Conservation (phyloP, 1,140 invertebrate genomes). For the Bombyx mandarina region DNA sequence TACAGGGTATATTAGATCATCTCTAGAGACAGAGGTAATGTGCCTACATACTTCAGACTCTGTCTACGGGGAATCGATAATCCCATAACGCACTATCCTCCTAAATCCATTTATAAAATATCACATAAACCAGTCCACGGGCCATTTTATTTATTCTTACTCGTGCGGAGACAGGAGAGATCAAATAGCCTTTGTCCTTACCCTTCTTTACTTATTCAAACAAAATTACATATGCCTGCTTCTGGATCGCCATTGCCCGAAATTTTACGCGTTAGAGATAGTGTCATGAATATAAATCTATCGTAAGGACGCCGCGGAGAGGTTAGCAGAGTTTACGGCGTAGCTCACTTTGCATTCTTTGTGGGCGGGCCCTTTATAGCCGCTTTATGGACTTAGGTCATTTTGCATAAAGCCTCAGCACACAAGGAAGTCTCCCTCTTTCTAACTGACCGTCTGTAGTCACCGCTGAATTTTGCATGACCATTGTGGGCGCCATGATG, state of each 20-base stretch:
- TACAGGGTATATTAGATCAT: conserved; percentile 18
- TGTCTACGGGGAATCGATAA: conserved; percentile 39
- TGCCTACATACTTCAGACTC: conserved; percentile 17
- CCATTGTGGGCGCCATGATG: conserved; percentile 8
- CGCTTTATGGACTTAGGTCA: conserved; percentile 62
- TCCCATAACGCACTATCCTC: conserved; percentile 37
- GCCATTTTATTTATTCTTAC: conserved; percentile 55
- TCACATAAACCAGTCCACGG: conserved; percentile 50
- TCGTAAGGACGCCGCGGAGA: conserved; percentile 60
- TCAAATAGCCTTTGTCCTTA: conserved; percentile 67
- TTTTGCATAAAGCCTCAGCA: conserved; percentile 57
- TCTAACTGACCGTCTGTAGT: conserved; percentile 9
- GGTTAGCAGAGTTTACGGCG: conserved; percentile 58
- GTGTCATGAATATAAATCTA: conserved; percentile 71
- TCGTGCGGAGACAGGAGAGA: conserved; percentile 48
- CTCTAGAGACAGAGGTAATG: conserved; percentile 19
- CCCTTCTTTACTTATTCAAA: conserved; percentile 69
- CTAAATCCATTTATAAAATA: conserved; percentile 58
- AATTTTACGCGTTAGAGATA: conserved; percentile 67
- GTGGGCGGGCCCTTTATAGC: conserved; percentile 57
- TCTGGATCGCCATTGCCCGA: conserved; percentile 65
- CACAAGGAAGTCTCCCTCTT: conserved; percentile 16
- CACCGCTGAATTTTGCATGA: conserved; percentile 16
- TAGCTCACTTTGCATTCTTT: conserved; percentile 68
- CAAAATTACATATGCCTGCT: conserved; percentile 70